phyloP scores from a whole-genome alignment of 2,888 invertebrate species.

The Tetragonula carbonaria region DNA sequence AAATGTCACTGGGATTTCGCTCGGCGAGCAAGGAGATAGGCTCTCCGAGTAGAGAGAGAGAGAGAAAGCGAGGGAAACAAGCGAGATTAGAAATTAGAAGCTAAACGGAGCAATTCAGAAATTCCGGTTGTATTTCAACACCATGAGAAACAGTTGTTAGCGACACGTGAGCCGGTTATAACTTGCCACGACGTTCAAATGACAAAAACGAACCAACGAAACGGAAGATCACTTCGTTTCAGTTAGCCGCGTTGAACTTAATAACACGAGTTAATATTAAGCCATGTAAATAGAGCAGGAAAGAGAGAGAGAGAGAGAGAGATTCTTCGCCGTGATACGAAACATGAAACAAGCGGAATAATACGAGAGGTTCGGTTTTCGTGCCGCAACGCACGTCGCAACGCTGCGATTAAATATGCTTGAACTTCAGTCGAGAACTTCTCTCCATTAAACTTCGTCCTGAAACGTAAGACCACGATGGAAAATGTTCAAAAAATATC shows the following conservation, averaged over 20 bases:
- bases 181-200: background rate
- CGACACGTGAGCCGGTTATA: background rate
- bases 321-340: slow-evolving; percentile 32
- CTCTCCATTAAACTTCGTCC: background rate
- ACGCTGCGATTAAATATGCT: slow-evolving; percentile 12
- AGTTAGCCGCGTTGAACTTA: slow-evolving; percentile 23
- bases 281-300: slow-evolving; percentile 35
- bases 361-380: background rate
- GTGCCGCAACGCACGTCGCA: background rate
- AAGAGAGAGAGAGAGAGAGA: background rate
- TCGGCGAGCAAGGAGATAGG: too few species aligned
- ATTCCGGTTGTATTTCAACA: background rate
- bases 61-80: too few species aligned
- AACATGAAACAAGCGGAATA: slow-evolving; percentile 22
- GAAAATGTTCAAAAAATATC: background rate
- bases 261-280: slow-evolving; percentile 43
- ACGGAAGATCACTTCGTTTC: slow-evolving; percentile 11
- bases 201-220: background rate
- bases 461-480: background rate
- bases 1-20: background rate
- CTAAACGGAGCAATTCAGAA: background rate
- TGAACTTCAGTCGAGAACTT: background rate
- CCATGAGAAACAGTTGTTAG: background rate
- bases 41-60: too few species aligned
- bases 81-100: background rate